phyloP scores from a whole-genome alignment of 2,888 invertebrate species.

The Tuta absoluta region DNA sequence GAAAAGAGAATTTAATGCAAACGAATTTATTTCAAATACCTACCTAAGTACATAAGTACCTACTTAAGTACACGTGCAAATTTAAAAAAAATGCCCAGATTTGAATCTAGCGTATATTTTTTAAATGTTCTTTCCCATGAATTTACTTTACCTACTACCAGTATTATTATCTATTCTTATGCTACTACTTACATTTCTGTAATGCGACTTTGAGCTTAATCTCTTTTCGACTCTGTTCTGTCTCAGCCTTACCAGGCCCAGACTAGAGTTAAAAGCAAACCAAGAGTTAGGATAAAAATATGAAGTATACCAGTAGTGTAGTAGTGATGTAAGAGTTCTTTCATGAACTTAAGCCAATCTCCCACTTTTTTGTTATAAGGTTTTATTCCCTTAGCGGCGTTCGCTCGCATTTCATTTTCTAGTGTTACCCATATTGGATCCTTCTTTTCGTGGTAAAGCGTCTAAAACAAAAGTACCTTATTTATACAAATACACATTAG shows the following conservation, averaged over 20 bases:
- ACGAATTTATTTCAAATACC: too few relatives aligned
- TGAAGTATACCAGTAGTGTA: background rate
- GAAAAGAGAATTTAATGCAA: too few relatives aligned
- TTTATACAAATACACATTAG: background rate
- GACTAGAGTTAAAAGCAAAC: background rate
- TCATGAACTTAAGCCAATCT: constrained; percentile 59
- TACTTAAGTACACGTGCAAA: too few relatives aligned
- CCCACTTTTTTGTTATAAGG: constrained; percentile 72
- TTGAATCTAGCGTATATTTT: too few relatives aligned
- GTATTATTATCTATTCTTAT: too few relatives aligned
- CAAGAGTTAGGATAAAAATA: background rate
- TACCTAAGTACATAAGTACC: too few relatives aligned
- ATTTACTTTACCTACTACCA: too few relatives aligned
- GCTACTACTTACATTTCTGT: too few relatives aligned
- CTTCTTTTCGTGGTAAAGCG: constrained; percentile 34
- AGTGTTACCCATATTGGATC: constrained; percentile 70
- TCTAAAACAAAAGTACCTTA: background rate
- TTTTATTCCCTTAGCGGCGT: constrained; percentile 49
- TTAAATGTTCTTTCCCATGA: too few relatives aligned
- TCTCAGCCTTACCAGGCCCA: background rate
- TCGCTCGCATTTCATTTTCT: constrained; percentile 66
- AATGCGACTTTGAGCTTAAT: too few relatives aligned
- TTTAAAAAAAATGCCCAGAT: too few relatives aligned
- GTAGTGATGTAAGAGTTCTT: constrained; percentile 54
- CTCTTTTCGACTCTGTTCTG: background rate